phyloP scores from a whole-genome alignment of 2,888 invertebrate genomes.

The Notodonta dromedarius region DNA sequence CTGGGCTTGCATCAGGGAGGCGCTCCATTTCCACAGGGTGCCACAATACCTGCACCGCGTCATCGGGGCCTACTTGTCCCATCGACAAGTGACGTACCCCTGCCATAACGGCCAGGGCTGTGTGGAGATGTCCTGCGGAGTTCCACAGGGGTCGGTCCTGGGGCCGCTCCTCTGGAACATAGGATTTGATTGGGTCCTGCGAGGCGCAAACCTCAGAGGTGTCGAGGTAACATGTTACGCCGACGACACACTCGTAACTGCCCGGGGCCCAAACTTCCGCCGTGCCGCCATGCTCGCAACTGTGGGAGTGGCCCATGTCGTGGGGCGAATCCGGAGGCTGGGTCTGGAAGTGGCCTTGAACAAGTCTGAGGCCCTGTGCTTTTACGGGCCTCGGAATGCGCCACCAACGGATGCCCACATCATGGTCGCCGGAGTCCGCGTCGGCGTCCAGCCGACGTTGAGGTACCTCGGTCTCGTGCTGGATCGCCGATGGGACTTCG shows the following conservation, averaged over 20 bases:
- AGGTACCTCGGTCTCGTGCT: too few species aligned
- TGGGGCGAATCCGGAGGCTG: neutral
- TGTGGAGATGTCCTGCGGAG: neutral
- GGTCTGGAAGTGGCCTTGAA: neutral
- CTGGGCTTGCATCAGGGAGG: too few species aligned
- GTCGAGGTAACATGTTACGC: slow-evolving; percentile 21
- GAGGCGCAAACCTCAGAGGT: slow-evolving; percentile 5
- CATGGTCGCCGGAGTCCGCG: too few species aligned
- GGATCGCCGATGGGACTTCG: too few species aligned
- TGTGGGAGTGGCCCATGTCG: neutral
- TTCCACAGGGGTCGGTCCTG: slow-evolving; percentile 6
- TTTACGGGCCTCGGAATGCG: neutral
- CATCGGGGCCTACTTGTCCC: neutral
- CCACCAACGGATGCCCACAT: neutral
- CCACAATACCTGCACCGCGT: neutral
- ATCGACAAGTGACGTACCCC: neutral
- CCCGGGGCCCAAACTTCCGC: slow-evolving; percentile 10
- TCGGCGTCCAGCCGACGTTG: too few species aligned
- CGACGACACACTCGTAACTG: slow-evolving; percentile 27
- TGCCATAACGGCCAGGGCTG: neutral
- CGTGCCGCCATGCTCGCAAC: neutral
- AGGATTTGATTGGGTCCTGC: slow-evolving; percentile 10
- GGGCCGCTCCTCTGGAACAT: slow-evolving; percentile 2
- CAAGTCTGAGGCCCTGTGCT: neutral
- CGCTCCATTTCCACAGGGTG: neutral